Conservation (phyloP, 2,888 invertebrate species). For the Pristionchus fissidentatus region DNA sequence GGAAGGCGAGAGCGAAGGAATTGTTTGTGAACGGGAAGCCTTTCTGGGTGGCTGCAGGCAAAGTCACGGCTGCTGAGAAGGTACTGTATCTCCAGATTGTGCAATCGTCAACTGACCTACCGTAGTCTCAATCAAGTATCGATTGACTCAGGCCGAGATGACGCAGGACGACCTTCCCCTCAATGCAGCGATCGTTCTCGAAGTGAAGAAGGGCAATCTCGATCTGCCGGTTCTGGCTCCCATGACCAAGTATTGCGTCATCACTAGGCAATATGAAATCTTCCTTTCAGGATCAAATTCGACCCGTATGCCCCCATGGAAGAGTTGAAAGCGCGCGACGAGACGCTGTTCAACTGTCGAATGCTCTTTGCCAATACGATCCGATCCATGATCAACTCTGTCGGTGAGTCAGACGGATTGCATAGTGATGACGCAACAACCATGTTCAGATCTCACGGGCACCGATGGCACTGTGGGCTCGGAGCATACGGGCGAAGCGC, state of each 20-base stretch:
- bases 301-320: neutral
- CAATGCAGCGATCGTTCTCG: slow-evolving; percentile 27
- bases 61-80: neutral
- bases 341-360: slow-evolving; percentile 8
- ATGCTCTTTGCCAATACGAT: slow-evolving; percentile 34
- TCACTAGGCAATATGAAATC: too few species aligned
- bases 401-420: neutral
- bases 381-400: slow-evolving; percentile 24
- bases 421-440: neutral
- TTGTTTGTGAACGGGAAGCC: slow-evolving; percentile 3
- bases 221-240: slow-evolving; percentile 12
- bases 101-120: neutral
- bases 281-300: neutral
- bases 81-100: neutral
- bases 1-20: neutral
- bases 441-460: neutral
- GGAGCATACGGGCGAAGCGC: neutral
- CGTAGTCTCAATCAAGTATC: neutral
- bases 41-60: slow-evolving; percentile 5
- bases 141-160: neutral
- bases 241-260: too few species aligned
- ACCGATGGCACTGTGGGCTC: neutral
- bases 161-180: slow-evolving; percentile 3
- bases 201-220: neutral
- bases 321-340: neutral